Evolutionary conservation across 2,113 vertebrate genomes (phyloP), one percentile per base, ranked within the genome.

Genomic region (Macheiramphus alcinus): DNA sequence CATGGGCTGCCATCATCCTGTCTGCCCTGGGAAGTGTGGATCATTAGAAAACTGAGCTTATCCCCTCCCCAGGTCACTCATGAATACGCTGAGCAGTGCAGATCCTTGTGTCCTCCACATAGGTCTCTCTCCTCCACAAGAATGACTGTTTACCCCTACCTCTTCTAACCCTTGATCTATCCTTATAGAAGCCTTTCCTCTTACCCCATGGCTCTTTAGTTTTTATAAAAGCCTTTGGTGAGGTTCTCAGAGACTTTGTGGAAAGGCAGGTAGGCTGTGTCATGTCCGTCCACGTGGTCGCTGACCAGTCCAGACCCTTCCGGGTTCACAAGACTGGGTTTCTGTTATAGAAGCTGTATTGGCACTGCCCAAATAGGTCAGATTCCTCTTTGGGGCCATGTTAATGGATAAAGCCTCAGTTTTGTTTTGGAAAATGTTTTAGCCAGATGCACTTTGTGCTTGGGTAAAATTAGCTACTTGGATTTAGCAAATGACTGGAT

Each of bases 201-300:
- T 66, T 42, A 47, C 29, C 34, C 29, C 15, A 3, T 43, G 66
- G 26, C 50, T 61, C 29, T 59, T 48, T 13, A 40, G 27, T 23
- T 55, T 58, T n/a, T 65, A 7, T 40, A 47, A 59, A 78, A 74
- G 32, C 50, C 50, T 65, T 70, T 42, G 34, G 29, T 61, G 71
- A 82, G 50, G 71, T 38, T 56, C 36, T 73, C 26, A 4, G 50
- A 52, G 45, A 7, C 47, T 43, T 56, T 56, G 16, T n/a, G 88
- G 73, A 32, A 63, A 40, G 52, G n/a, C 58, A 38, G 25, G 13
- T 23, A 10, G 43, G 58, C 52, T 91, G 50, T 65, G 79, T 32
- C 83, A 32, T 31, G 15, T 55, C 55, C 2, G 0, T 55, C 38
- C 43, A 5, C 0, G 0, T 31, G 29, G 15, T 31, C 10, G 1